These are phyloP conservation scores for Mastomys natalensis DNA, from an alignment of 2,113 vertebrate genomes.

Conservation along the genomic window DNA sequence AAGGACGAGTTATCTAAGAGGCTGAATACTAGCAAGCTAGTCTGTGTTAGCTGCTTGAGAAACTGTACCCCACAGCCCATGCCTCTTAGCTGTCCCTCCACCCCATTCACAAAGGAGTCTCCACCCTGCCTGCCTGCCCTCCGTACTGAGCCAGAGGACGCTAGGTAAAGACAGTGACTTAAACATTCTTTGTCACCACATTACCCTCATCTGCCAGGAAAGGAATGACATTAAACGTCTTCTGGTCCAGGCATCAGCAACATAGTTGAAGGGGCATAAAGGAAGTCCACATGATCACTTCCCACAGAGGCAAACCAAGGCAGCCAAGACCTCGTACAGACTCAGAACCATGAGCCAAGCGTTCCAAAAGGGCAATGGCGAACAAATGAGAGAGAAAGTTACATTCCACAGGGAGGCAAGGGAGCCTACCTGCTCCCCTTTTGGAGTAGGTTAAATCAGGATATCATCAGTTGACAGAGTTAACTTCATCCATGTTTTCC, in stretches of 20 bases:
- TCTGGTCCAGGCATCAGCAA: not conserved
- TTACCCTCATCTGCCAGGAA: not conserved
- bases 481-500: not conserved
- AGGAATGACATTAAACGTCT: not conserved
- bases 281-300: not conserved
- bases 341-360: not conserved
- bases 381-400: not conserved
- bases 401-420: not conserved
- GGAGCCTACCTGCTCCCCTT: not conserved
- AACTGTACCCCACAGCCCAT: not conserved
- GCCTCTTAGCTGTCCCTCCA: not conserved
- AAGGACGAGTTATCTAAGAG: constrained; percentile 10
- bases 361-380: not conserved
- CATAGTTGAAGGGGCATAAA: not conserved
- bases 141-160: not conserved
- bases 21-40: not conserved
- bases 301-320: not conserved
- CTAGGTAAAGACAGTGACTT: not conserved
- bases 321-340: not conserved
- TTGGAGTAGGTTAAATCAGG: not conserved
- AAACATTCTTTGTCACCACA: not conserved
- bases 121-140: not conserved
- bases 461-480: not conserved
- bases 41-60: not conserved
- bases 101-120: not conserved